Conservation (phyloP, 2,113 vertebrate genomes). For the Uria aalge region DNA sequence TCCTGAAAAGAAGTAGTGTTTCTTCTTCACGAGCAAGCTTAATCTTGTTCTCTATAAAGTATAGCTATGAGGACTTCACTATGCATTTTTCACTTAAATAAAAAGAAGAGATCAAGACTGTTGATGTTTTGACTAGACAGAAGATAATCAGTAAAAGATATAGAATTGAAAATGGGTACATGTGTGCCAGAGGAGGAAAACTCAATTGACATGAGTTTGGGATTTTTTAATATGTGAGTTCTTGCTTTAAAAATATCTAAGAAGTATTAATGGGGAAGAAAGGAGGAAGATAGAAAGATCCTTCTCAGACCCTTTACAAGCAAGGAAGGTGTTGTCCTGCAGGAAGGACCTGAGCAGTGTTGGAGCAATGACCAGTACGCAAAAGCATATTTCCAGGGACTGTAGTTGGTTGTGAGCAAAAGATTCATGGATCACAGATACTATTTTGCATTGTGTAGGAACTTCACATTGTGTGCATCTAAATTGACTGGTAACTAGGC, state of each 20-base stretch:
- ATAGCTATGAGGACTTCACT: background rate
- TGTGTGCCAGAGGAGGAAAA: background rate
- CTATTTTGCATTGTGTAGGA: background rate
- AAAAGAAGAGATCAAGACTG: background rate
- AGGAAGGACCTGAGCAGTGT: background rate
- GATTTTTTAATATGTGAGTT: background rate
- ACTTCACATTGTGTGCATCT: background rate
- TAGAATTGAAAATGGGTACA: background rate
- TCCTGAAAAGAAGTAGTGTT: background rate
- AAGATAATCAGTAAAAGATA: background rate
- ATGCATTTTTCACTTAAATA: background rate
- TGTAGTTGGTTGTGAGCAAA: background rate
- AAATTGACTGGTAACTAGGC: background rate
- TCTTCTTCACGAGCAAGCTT: background rate
- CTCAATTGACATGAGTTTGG: background rate
- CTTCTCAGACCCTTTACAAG: background rate
- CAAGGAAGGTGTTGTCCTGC: background rate
- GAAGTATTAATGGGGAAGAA: background rate
- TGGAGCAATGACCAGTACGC: background rate
- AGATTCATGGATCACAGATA: background rate
- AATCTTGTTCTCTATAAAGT: background rate
- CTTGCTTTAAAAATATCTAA: background rate
- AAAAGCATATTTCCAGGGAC: background rate
- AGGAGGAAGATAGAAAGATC: background rate
- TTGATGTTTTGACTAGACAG: background rate